Evolutionary conservation across 2,888 invertebrate species (phyloP), one percentile per base, ranked within the genome.

Genomic region (Drosophila quinaria): DNA sequence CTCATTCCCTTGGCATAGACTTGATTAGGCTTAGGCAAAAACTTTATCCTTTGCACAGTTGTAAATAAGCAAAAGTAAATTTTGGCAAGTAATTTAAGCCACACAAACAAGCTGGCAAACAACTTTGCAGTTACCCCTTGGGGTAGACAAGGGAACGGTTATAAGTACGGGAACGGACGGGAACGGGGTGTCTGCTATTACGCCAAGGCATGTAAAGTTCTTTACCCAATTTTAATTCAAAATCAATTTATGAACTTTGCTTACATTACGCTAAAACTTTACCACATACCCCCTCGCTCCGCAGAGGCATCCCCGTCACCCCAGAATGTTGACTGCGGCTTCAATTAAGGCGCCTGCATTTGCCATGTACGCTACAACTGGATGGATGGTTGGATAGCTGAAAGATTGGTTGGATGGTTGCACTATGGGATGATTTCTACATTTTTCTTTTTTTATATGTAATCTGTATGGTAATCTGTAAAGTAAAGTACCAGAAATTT

Each of bases 21-120:
- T 90, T 91, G 90, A 91, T 91, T 90, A 91, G 91, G 90, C 91
- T 90, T 90, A 87, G 90, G 90, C 84, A 76, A 85, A 90, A 90
- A 91, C 90, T 91, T 90, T 87, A 90, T 91, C 90, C 91, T 91
- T 81, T 82, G 87, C 88, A 82, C 88, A 87, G 87, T 82, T 88
- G 87, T 90, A 89, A 90, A 90, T 90, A 89, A 90, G 83, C 79
- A 85, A 77, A 86, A 86, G 90, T 90, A 90, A 86, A 90, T 86
- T 89, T 85, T 85, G 85, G 90, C 87, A 86, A 86, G 85, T 89
- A 86, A 86, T 86, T 90, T 90, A 85, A 85, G 90, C 84, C 84
- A 90, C 84, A 85, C 90, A 85, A 90, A 89, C 90, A 87, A 86
- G 84, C 90, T 85, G 84, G 84, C 90, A 90, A 85, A 85, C 90